These are phyloP conservation scores for Mesocentrotus franciscanus DNA, from an alignment of 53 echinoderm and acorn worm genomes.

Conservation along the genomic window DNA sequence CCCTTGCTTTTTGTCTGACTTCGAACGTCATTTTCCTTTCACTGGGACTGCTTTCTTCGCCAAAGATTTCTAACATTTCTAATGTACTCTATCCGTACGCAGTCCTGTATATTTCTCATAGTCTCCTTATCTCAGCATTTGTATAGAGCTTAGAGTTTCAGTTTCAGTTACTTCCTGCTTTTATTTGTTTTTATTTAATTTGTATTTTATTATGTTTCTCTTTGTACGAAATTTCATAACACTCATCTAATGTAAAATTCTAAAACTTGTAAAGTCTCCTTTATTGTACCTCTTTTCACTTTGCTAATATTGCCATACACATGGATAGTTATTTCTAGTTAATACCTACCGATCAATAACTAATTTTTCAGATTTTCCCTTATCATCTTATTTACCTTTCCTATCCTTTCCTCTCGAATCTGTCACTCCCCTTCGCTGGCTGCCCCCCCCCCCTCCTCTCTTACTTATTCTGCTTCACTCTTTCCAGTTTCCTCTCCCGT, in stretches of 20 bases:
- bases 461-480: not conserved
- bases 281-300: not conserved
- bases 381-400: not conserved
- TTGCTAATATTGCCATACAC: too few species aligned
- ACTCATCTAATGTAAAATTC: not conserved
- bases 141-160: not conserved
- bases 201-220: not conserved
- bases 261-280: not conserved
- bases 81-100: not conserved
- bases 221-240: not conserved
- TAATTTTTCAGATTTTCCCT: not conserved
- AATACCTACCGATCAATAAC: not conserved
- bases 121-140: not conserved
- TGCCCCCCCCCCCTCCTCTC: not conserved
- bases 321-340: too few species aligned
- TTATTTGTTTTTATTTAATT: not conserved
- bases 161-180: not conserved
- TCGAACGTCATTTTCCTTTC: conserved; percentile 49
- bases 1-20: conserved; percentile 43
- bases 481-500: not conserved
- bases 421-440: not conserved
- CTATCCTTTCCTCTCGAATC: not conserved
- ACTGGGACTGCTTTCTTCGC: not conserved
- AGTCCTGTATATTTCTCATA: not conserved
- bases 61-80: not conserved